phyloP scores from a whole-genome alignment of 2,888 invertebrate species.

The Digitonthophagus gazella region DNA sequence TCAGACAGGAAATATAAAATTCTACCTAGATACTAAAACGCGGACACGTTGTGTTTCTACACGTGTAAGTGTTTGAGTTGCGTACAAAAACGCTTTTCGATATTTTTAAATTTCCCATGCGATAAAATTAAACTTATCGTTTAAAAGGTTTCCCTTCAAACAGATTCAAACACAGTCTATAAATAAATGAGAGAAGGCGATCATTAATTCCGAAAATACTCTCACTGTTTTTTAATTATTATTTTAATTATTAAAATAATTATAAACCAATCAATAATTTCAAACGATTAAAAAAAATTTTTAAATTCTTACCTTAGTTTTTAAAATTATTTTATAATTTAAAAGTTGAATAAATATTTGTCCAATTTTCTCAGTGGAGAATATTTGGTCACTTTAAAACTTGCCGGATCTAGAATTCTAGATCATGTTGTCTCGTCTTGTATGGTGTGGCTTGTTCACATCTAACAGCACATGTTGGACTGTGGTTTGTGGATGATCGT shows the following conservation, averaged over 20 bases:
- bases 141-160: neutral
- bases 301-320: neutral
- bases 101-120: neutral
- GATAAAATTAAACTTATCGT: neutral
- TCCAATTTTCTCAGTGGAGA: too few relatives aligned
- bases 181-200: neutral
- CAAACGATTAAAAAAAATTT: neutral
- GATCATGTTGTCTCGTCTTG: neutral
- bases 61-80: neutral
- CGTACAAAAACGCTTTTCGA: neutral
- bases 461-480: neutral
- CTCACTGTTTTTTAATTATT: too few relatives aligned
- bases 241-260: too few relatives aligned
- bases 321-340: too few relatives aligned
- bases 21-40: too few relatives aligned
- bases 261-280: too few relatives aligned
- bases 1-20: too few relatives aligned
- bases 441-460: neutral
- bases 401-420: neutral
- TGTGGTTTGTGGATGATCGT: neutral
- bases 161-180: neutral
- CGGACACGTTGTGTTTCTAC: too few relatives aligned
- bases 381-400: neutral
- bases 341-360: too few relatives aligned
- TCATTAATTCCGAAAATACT: neutral